Evolutionary conservation across 2,113 vertebrate species (phyloP).

Genomic region (Phycodurus eques): DNA sequence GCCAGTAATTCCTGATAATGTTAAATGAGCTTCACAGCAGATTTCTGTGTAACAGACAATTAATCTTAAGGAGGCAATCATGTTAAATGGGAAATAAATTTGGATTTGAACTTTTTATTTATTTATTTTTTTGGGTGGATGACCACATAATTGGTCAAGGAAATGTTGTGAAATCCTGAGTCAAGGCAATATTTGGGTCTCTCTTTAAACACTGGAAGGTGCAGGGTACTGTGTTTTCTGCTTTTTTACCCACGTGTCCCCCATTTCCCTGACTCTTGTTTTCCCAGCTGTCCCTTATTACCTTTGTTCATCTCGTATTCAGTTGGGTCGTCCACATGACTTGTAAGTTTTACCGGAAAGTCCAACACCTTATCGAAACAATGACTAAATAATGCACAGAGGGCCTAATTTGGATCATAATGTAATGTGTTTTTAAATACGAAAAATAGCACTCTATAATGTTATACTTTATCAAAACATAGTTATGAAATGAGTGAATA

Average conservation of each 20-base stretch:
- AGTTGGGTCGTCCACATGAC: no score
- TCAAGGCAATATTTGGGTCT: background rate
- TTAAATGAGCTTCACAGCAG: constrained; percentile 33
- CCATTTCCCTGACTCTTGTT: no score
- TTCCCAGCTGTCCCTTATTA: background rate
- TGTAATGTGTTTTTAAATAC: no score
- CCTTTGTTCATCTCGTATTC: background rate
- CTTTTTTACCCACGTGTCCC: background rate
- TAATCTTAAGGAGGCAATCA: constrained; percentile 11
- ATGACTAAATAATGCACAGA: no score
- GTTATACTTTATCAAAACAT: no score
- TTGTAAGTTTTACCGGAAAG: no score
- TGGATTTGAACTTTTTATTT: background rate
- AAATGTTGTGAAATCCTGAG: background rate
- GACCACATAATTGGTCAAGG: background rate
- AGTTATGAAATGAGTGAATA: no score
- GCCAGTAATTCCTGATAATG: constrained; percentile 29
- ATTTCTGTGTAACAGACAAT: constrained; percentile 18
- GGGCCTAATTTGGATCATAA: no score
- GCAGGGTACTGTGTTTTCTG: background rate
- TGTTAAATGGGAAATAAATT: background rate
- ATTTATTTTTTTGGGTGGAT: background rate
- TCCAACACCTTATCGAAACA: no score
- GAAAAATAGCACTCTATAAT: no score
- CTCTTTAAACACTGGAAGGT: no score